A percentile compares a stretch with the other conserved stretches of the same genome.
Conservation (phyloP, 1,140 invertebrate species). For the Drosophila punjabiensis region DNA sequence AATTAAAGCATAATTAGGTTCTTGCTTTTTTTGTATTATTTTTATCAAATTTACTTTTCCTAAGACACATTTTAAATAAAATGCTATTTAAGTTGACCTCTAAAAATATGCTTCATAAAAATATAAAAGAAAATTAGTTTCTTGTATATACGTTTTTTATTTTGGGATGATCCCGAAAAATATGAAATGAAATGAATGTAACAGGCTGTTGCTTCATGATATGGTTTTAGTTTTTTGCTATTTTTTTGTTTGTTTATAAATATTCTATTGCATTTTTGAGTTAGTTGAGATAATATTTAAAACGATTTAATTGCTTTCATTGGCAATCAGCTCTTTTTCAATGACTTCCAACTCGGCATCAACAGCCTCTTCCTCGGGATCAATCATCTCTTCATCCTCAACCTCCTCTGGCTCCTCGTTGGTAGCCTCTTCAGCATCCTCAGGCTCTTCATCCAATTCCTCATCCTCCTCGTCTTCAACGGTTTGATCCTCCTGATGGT, state of each 20-base stretch:
- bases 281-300: not conserved
- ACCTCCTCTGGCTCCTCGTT: not conserved
- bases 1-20: not conserved
- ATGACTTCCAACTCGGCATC: conserved; percentile 18
- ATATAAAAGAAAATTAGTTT: not conserved
- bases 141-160: conserved; percentile 29
- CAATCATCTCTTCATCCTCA: conserved; percentile 11
- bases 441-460: not conserved
- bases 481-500: conserved; percentile 5
- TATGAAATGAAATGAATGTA: conserved; percentile 21
- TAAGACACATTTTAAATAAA: not conserved
- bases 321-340: conserved; percentile 14
- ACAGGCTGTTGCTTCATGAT: not conserved
- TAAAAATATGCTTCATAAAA: conserved; percentile 5
- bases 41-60: no score
- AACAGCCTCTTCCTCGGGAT: conserved; percentile 23
- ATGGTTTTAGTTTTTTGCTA: not conserved
- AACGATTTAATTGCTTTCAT: not conserved
- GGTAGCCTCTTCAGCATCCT: not conserved
- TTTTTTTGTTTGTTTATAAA: conserved; percentile 9
- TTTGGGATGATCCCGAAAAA: conserved; percentile 28
- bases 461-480: conserved; percentile 17
- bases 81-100: not conserved
- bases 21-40: accelerated
- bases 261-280: not conserved